Evolutionary conservation across 2,113 vertebrate species (phyloP), one percentile per base, ranked within the genome.

Genomic region (Neolamprologus ventralis): DNA sequence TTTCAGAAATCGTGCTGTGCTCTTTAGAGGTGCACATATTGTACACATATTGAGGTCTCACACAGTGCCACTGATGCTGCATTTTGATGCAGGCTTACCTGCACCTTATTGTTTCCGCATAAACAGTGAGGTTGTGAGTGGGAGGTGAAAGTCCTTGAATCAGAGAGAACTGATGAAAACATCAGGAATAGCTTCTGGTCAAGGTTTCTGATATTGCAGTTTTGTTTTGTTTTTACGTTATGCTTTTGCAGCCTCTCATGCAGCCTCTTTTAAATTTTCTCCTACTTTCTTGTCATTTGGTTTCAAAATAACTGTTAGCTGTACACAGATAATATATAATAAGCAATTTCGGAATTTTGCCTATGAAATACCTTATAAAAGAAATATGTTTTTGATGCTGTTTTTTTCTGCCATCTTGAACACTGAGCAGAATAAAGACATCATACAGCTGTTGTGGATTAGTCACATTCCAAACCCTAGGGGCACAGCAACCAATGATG

Each of bases 91-190:
- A 68, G 68, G 45, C 82, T 83, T 88, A 87, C 81, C 80, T 91
- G 84, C 60, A 55, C 78, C 21, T 82, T 58, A 45, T 60, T 83
- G 71, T 54, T 85, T 65, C 37, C 42, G 45, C 31, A 53, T 65
- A 84, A 88, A 83, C 16, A 68, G 84, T 78, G 45, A 90, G 28
- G 82, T 82, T 87, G 60, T 75, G 86, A 71, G 80, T 87, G 87
- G 85, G 87, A 82, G 81, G 65, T 65, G 21, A 58, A 85, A 79
- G 81, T 83, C 88, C 83, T 86, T 90, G 87, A 33, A 84, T 86
- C 33, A 84, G 28, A 89, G 26, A 73, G 26, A 87, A 60, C 85
- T 85, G 23, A 71, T 40, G 17, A 53, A 87, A 78, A 80, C 40
- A 58, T 68, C 33, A 23, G 40, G 47, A 88, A 81, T 14, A 73